A percentile compares a stretch with the other conserved stretches of the same genome.
Evolutionary conservation across 2,113 vertebrate species (phyloP).

Genomic region (Scolopax mira): DNA sequence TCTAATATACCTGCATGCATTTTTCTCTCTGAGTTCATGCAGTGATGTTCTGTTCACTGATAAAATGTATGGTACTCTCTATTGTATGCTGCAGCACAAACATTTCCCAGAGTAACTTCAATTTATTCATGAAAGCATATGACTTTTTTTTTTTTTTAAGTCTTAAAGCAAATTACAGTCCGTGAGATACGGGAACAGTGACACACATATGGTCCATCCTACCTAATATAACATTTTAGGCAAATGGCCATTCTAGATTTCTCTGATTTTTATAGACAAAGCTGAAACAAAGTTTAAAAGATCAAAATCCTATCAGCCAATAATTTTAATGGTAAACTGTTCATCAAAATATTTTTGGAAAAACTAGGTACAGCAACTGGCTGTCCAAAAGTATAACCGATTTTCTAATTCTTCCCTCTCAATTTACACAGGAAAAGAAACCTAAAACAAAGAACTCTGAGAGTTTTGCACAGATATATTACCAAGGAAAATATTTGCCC

Average conservation of each 20-base stretch:
- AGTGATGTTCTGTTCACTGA: background rate
- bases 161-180: background rate
- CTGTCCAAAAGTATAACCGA: background rate
- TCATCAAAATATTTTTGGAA: background rate
- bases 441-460: background rate
- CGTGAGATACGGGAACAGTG: background rate
- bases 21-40: background rate
- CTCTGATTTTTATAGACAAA: background rate
- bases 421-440: background rate
- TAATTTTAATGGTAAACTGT: background rate
- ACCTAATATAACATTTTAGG: background rate
- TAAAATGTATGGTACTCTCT: background rate
- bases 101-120: background rate
- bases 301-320: background rate
- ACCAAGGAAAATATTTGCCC: background rate
- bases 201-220: background rate
- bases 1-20: too few species aligned
- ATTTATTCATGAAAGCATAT: background rate
- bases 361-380: background rate
- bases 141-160: background rate
- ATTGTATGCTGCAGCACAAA: background rate
- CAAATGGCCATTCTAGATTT: background rate
- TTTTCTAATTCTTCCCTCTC: background rate
- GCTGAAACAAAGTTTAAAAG: rapidly evolving
- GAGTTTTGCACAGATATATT: background rate